Evolutionary conservation across 2,797 vertebrate genomes (phyloP).

Genomic region (Acrossocheilus fasciatus): DNA sequence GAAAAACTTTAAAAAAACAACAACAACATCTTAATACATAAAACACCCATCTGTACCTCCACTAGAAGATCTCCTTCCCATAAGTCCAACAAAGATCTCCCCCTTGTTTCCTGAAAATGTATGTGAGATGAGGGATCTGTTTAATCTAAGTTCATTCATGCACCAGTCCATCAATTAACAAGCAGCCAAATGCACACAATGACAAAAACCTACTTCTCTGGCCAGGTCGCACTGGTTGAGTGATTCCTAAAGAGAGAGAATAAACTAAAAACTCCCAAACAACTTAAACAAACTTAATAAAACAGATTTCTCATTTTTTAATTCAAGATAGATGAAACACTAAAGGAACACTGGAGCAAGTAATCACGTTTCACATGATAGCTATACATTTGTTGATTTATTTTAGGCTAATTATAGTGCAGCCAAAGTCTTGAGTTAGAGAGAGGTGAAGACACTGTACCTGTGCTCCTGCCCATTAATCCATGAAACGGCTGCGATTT

Average conservation of each 20-base stretch:
- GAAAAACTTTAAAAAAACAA: too few species aligned
- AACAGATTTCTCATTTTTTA: background rate
- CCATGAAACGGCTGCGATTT: conserved; percentile 82
- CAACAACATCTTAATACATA: too few species aligned
- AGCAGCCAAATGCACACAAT: background rate
- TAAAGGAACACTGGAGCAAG: background rate
- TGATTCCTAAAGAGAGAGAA: conserved; percentile 58
- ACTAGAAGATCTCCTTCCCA: conserved; percentile 73
- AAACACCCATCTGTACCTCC: conserved; percentile 68
- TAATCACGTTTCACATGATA: background rate
- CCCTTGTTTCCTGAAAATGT: conserved; percentile 70
- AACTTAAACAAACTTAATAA: background rate
- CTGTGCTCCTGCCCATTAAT: conserved; percentile 81
- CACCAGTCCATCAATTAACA: background rate
- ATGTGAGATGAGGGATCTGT: background rate
- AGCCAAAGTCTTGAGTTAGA: background rate
- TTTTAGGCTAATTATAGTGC: background rate
- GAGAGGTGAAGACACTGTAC: conserved; percentile 57
- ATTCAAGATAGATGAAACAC: background rate
- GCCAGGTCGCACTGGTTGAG: conserved; percentile 66
- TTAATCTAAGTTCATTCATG: background rate
- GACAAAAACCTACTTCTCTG: conserved; percentile 74
- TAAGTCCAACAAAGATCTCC: conserved; percentile 76
- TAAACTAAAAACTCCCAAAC: background rate
- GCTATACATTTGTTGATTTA: background rate